Conservation (phyloP, 2,888 invertebrate species). For the Lomographa bimaculata region DNA sequence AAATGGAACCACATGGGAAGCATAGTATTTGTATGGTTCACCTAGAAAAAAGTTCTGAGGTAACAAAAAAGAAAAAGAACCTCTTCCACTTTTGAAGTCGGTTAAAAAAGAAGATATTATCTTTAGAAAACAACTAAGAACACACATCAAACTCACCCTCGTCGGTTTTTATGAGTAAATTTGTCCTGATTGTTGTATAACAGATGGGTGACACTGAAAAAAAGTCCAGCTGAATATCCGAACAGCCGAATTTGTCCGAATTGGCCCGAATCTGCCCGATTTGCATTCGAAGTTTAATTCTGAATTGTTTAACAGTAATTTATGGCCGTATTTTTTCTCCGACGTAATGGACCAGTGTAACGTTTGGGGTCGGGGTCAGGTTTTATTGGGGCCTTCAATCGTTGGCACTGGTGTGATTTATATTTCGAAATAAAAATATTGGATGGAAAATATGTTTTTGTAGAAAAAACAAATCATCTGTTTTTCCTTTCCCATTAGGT, state of each 20-base stretch:
- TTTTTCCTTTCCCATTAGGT: too few species aligned
- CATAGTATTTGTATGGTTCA: too few species aligned
- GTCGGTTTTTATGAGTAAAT: slow-evolving; percentile 25
- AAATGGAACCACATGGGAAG: too few species aligned
- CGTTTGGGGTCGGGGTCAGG: slow-evolving; percentile 23
- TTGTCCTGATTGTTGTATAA: slow-evolving; percentile 19
- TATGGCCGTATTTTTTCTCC: slow-evolving; percentile 30
- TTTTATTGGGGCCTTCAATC: slow-evolving; percentile 19
- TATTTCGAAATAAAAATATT: slow-evolving; percentile 17
- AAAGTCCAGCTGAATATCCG: not conserved
- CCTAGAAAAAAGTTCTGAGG: too few species aligned
- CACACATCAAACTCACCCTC: slow-evolving; percentile 19
- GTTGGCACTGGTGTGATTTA: slow-evolving; percentile 17
- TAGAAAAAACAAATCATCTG: too few species aligned
- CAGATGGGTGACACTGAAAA: slow-evolving; percentile 27
- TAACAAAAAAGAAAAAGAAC: too few species aligned
- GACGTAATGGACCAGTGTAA: slow-evolving; percentile 28
- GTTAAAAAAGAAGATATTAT: too few species aligned
- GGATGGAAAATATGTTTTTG: slow-evolving; percentile 8
- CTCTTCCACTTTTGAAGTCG: too few species aligned
- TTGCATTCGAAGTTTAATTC: slow-evolving; percentile 36
- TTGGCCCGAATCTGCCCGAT: slow-evolving; percentile 20
- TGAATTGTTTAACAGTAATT: slow-evolving; percentile 35
- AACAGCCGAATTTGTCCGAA: slow-evolving; percentile 11
- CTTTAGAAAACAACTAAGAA: too few species aligned